Percentiles rank a stretch among this genome's conserved stretches.
Conservation (phyloP, 2,797 vertebrate species). For the Centroberyx gerrardi region DNA sequence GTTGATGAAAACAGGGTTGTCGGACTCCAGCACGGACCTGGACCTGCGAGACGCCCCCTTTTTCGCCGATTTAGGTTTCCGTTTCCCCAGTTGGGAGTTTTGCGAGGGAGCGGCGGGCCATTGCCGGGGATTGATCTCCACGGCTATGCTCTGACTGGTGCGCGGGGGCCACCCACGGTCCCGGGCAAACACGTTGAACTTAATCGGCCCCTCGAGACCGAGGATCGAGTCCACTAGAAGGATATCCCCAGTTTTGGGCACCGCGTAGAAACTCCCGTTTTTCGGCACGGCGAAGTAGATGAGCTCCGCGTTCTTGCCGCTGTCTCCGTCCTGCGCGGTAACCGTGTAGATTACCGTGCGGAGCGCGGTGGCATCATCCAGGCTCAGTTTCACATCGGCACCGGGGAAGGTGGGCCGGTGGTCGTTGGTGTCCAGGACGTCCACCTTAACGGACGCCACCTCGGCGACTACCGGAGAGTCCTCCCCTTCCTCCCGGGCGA, state of each 20-base stretch:
- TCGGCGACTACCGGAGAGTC: slow-evolving; percentile 58
- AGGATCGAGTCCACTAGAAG: slow-evolving; percentile 91
- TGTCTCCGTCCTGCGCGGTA: slow-evolving; percentile 87
- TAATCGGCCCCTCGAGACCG: slow-evolving; percentile 83
- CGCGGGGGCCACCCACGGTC: slow-evolving; percentile 89
- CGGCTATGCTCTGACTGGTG: slow-evolving; percentile 83
- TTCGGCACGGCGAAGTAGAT: slow-evolving; percentile 87
- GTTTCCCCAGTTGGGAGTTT: slow-evolving; percentile 2
- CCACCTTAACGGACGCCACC: slow-evolving; percentile 87
- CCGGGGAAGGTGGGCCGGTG: slow-evolving; percentile 86
- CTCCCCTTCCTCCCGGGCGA: slow-evolving; percentile 37
- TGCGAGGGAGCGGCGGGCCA: slow-evolving; percentile 55
- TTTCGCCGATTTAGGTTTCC: slow-evolving; percentile 3
- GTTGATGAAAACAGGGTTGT: slow-evolving; percentile 81
- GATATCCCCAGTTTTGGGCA: slow-evolving; percentile 91
- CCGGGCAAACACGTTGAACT: slow-evolving; percentile 87
- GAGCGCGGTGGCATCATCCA: slow-evolving; percentile 90
- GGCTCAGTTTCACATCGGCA: slow-evolving; percentile 78
- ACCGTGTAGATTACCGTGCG: slow-evolving; percentile 86
- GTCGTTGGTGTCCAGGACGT: slow-evolving; percentile 92
- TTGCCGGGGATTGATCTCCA: slow-evolving; percentile 87
- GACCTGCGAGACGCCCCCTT: slow-evolving; percentile 64
- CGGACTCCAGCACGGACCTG: slow-evolving; percentile 75
- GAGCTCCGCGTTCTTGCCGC: slow-evolving; percentile 90
- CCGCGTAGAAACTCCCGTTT: slow-evolving; percentile 90